Base-by-base conservation (phyloP, 2,113 vertebrate genomes). In the Centropus unirufus region DNA sequence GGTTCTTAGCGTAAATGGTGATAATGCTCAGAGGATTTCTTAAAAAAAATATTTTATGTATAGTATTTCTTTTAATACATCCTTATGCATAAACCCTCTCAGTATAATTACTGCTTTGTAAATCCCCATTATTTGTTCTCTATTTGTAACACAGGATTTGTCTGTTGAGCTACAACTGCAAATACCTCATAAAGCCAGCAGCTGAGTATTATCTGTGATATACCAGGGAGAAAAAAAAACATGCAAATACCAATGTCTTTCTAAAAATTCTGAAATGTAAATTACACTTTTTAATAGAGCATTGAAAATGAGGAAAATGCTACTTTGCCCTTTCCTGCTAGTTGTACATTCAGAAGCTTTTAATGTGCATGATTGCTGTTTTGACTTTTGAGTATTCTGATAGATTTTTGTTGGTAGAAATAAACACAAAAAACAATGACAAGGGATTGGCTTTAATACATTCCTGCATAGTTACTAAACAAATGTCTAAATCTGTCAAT, bases 71-170 rank as follows among this genome's bases (percentile, higher is more conserved):
- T 92, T 87, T 86, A 93, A 86, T 77, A 58, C 23, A 52, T 58
- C 79, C 63, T 93, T 88, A 49, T 3, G 10, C 58, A 34, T 87
- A 93, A 94, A 58, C 30, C 40, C 32, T 92, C 42, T 86, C 51
- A 27, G 51, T 80, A 26, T 94, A 95, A 95, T 94, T 92, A 86
- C 55, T 32, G 76, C 83, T 88, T 88, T 67, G 59, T 95, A 92
- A 93, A 94, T 97, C 90, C 85, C 39, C 34, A 5, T 89, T 91
- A 67, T 91, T 93, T 93, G 70, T 83, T 80, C 72, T 95, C 19
- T 34, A 11, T 81, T 91, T 87, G 22, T 74, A 80, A 90, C 19
- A 90, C 85, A 90, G 92, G 88, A 93, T 94, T 94, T 95, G 6
- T 73, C 70, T 94, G 46, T 73, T 90, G 70, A 80, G 75, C 95